Percentiles rank a stretch among this genome's conserved stretches.
phyloP scores from a whole-genome alignment of 2,888 invertebrate genomes.

The Emmelina monodactyla region DNA sequence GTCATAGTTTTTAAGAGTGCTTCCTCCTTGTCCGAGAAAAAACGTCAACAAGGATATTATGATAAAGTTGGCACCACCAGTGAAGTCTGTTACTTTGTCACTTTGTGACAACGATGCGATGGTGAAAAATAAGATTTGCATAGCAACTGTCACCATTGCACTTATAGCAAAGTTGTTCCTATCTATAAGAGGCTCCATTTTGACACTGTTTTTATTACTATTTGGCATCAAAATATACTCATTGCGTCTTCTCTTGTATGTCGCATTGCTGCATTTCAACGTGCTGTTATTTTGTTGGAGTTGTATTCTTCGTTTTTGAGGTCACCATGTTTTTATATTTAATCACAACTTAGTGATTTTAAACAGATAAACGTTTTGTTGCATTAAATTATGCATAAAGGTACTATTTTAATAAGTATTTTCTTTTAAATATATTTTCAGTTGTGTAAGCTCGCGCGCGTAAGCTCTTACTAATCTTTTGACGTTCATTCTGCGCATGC shows the following conservation, averaged over 20 bases:
- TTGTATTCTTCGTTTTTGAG: no score
- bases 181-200: slow-evolving; percentile 80
- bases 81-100: slow-evolving; percentile 93
- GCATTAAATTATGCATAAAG: no score
- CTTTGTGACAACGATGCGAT: slow-evolving; percentile 86
- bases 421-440: no score
- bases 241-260: slow-evolving; percentile 31
- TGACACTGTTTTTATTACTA: slow-evolving; percentile 33
- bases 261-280: slow-evolving; percentile 52
- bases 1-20: slow-evolving; percentile 76
- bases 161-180: slow-evolving; percentile 86
- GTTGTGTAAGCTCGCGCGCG: slow-evolving; percentile 18
- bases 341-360: no score
- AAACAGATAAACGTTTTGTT: neutral
- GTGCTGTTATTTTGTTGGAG: no score
- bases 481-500: slow-evolving; percentile 46
- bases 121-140: slow-evolving; percentile 89
- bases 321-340: no score
- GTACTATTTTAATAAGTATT: no score
- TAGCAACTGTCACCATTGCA: slow-evolving; percentile 82
- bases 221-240: slow-evolving; percentile 37
- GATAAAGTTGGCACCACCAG: slow-evolving; percentile 92
- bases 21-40: slow-evolving; percentile 82
- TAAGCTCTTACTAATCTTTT: slow-evolving; percentile 44
- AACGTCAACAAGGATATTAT: slow-evolving; percentile 88